Base-by-base conservation (phyloP, 2,113 vertebrate genomes). In the Anarrhichthys ocellatus region DNA sequence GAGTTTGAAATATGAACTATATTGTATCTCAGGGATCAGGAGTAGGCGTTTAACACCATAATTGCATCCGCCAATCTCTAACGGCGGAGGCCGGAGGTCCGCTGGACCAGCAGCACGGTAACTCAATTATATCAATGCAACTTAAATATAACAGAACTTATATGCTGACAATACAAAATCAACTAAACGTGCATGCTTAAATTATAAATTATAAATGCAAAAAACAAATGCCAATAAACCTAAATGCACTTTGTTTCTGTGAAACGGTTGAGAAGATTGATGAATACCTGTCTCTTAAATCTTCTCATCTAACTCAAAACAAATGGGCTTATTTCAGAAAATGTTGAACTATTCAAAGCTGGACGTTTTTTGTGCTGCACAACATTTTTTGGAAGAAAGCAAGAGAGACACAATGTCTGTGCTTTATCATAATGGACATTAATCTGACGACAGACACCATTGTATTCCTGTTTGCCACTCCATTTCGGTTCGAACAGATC, bases 391-490 rank as follows among this genome's bases (percentile, higher is more conserved):
- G 9, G 46, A 75, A 54, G 9, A 71, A 58, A 86, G 59, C 58
- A 54, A 68, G 32, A 72, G 42, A 67, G 34, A 38, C 61, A 79
- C 50, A 67, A 15, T 9, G 32, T 76, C 42, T 76, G 3, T 59
- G 34, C 22, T 64, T 48, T n/a, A 34, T 46, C 15, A 0, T 36
- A 59, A 54, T 29, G 22, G 6, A 46, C 58, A 52, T 1, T 42
- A 68, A 67, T 76, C 46, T 83, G 3, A 61, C 40, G 68, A 22
- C 54, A n/a, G 36, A 44, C 66, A 27, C 67, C 48, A 56, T 38
- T 65, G 32, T 62, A 42, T 32, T 68, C 17, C 52, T 48, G 6
- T 20, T 36, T 11, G 38, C 9, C 24, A 0, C 54, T 68, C 11
- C 24, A 29, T 13, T 7, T 61, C 10, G 14, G 11, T 15, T 69